Percentiles rank a stretch among this genome's conserved stretches.
phyloP scores from a whole-genome alignment of 2,797 vertebrate genomes.

The Notamacropus eugenii region DNA sequence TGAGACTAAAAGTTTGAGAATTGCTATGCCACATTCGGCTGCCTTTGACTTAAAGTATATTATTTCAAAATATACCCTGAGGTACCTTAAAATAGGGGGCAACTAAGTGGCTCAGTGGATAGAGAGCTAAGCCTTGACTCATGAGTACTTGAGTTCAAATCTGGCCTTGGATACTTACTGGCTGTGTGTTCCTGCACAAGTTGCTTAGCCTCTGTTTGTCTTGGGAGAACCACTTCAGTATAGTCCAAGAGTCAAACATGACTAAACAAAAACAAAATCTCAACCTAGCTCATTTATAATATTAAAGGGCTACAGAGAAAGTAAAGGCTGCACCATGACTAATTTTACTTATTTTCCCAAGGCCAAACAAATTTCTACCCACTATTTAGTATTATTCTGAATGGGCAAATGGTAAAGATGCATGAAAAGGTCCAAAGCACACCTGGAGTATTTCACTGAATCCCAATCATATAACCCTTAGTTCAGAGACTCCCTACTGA shows the following conservation, averaged over 20 bases:
- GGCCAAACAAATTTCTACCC: constrained; percentile 25
- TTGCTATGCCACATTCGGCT: neutral
- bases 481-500: neutral
- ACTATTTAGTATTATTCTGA: constrained; percentile 46
- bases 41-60: neutral
- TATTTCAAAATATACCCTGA: constrained; percentile 26
- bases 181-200: neutral
- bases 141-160: too few species aligned
- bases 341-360: constrained; percentile 35
- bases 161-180: too few species aligned
- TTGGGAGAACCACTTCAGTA: too few species aligned
- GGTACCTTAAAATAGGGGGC: constrained; percentile 14
- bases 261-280: too few species aligned
- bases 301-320: constrained; percentile 54
- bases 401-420: constrained; percentile 51
- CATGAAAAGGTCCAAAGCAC: constrained; percentile 4
- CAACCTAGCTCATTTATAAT: neutral
- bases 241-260: too few species aligned
- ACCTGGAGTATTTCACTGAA: constrained; percentile 44
- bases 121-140: neutral
- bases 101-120: neutral
- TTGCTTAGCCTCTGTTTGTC: neutral
- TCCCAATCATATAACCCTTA: constrained; percentile 2
- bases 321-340: constrained; percentile 57
- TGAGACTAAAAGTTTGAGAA: neutral